These are phyloP conservation scores for Collichthys lucidus DNA, from an alignment of 2,113 vertebrate genomes.

Conservation along the genomic window DNA sequence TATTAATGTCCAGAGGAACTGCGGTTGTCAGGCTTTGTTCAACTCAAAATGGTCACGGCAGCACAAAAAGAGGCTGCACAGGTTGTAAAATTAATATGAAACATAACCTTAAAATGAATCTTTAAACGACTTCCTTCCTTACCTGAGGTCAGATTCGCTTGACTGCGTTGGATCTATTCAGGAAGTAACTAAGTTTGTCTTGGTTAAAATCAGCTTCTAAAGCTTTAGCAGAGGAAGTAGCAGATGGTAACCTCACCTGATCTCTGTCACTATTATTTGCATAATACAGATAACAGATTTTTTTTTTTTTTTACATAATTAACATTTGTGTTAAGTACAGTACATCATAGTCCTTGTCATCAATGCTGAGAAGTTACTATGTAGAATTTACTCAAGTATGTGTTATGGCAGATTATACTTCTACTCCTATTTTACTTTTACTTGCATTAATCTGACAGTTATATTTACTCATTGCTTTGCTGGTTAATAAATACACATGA, in stretches of 20 bases:
- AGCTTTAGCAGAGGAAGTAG: background rate
- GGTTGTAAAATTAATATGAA: slow-evolving; percentile 25
- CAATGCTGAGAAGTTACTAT: background rate
- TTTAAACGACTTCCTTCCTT: slow-evolving; percentile 5
- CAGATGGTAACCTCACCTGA: background rate
- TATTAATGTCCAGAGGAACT: slow-evolving; percentile 76
- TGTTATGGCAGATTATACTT: no score
- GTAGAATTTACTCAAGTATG: no score
- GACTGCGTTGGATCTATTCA: slow-evolving; percentile 9
- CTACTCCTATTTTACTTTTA: background rate
- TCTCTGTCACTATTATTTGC: background rate
- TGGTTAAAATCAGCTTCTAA: background rate
- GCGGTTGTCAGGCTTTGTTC: slow-evolving; percentile 57
- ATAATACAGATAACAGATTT: background rate
- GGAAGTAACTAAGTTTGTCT: no score
- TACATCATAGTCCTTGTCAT: background rate
- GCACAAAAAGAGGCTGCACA: slow-evolving; percentile 44
- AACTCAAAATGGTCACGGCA: slow-evolving; percentile 54
- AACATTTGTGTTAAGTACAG: background rate
- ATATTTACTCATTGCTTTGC: no score
- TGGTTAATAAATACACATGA: no score
- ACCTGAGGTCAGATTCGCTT: slow-evolving; percentile 8
- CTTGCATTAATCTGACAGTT: no score
- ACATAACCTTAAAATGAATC: slow-evolving; percentile 26
- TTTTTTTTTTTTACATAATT: background rate